Evolutionary conservation across 2,797 vertebrate genomes (phyloP).

Genomic region (Sebastes nivosus): DNA sequence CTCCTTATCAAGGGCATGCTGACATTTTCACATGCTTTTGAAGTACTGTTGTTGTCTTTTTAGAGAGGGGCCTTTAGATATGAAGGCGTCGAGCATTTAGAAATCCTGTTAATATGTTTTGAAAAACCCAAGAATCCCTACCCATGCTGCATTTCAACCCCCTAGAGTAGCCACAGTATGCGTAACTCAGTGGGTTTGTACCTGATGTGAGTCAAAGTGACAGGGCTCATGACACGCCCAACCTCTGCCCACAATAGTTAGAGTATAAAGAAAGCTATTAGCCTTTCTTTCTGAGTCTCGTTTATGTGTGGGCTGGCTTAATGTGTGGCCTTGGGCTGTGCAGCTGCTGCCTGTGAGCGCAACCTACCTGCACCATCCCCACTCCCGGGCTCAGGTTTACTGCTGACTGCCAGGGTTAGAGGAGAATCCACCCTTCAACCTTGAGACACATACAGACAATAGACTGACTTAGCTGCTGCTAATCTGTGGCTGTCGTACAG

Average conservation of each 20-base stretch:
- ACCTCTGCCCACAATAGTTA: slow-evolving; percentile 43
- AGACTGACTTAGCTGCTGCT: slow-evolving; percentile 38
- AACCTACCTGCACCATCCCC: slow-evolving; percentile 49
- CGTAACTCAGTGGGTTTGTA: slow-evolving; percentile 14
- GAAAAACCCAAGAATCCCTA: neutral
- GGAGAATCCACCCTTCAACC: slow-evolving; percentile 55
- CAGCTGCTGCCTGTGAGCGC: slow-evolving; percentile 70
- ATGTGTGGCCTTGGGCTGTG: slow-evolving; percentile 70
- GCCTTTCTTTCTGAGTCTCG: slow-evolving; percentile 51
- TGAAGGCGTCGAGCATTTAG: slow-evolving; percentile 7
- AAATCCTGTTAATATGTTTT: slow-evolving; percentile 19
- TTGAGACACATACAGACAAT: slow-evolving; percentile 55
- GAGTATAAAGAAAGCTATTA: slow-evolving; percentile 63
- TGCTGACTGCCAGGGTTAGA: slow-evolving; percentile 49
- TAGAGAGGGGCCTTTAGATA: neutral
- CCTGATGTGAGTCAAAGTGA: slow-evolving; percentile 47
- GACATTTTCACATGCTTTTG: slow-evolving; percentile 49
- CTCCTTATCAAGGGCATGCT: slow-evolving; percentile 57
- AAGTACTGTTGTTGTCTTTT: slow-evolving; percentile 16
- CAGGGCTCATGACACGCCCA: slow-evolving; percentile 51
- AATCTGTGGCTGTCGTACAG: slow-evolving; percentile 39
- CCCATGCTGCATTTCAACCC: neutral
- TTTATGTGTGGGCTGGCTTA: slow-evolving; percentile 58
- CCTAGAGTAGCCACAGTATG: neutral
- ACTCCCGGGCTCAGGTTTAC: slow-evolving; percentile 57